These are phyloP conservation scores for Hipparchia sbordonii DNA, from an alignment of 2,888 invertebrate genomes.

Conservation along the genomic window DNA sequence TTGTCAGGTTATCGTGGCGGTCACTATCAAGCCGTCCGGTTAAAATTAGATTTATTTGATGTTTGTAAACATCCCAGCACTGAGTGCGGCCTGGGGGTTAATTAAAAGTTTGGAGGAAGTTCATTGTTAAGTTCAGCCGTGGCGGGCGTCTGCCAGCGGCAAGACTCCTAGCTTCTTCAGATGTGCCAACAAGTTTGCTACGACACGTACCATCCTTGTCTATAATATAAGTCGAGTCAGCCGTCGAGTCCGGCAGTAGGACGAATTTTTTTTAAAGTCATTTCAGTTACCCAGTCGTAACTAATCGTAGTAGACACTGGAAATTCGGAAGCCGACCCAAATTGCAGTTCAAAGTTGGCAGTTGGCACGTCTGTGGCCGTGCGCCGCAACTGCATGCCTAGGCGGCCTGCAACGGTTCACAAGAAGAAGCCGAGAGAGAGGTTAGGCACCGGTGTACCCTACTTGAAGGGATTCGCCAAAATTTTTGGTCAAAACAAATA, in stretches of 20 bases:
- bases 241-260: background rate
- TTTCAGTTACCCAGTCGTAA: too few relatives aligned
- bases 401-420: constrained; percentile 41
- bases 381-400: background rate
- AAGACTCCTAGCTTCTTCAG: background rate
- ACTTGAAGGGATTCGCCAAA: constrained; percentile 68
- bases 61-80: constrained; percentile 68
- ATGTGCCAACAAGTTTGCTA: background rate
- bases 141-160: constrained; percentile 64
- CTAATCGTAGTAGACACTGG: too few relatives aligned
- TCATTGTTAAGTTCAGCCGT: constrained; percentile 66
- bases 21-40: constrained; percentile 46
- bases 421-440: constrained; percentile 63
- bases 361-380: constrained; percentile 2
- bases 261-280: too few relatives aligned
- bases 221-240: background rate
- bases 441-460: constrained; percentile 45
- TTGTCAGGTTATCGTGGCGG: constrained; percentile 26
- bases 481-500: constrained; percentile 81
- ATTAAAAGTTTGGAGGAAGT: constrained; percentile 67
- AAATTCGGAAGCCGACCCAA: background rate
- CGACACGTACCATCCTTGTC: background rate
- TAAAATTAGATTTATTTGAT: constrained; percentile 64
- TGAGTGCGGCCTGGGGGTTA: constrained; percentile 52
- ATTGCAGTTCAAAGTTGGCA: background rate